Evolutionary conservation across 2,888 invertebrate species (phyloP).

Genomic region (Eupithecia pulchellata): DNA sequence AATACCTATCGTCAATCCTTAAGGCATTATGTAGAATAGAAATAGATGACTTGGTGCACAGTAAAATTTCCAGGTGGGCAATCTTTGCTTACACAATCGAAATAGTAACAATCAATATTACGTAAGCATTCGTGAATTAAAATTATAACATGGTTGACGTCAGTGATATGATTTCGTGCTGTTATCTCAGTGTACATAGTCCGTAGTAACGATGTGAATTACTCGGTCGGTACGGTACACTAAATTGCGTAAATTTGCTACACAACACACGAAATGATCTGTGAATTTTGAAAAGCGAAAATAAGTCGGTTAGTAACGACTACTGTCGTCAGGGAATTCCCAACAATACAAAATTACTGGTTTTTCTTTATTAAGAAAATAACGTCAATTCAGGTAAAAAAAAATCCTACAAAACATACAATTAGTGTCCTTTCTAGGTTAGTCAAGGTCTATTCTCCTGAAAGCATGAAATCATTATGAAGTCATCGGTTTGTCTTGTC

Average conservation of each 20-base stretch:
- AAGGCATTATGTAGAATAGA: background rate
- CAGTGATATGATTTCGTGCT: conserved; percentile 50
- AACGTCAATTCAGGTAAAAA: background rate
- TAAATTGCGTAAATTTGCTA: conserved; percentile 49
- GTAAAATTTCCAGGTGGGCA: background rate
- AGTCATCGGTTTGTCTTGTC: background rate
- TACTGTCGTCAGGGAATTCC: conserved; percentile 45
- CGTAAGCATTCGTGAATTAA: conserved; percentile 1
- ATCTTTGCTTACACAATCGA: background rate
- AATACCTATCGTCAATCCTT: background rate
- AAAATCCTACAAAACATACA: background rate
- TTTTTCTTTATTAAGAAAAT: conserved; percentile 6
- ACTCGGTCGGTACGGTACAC: conserved; percentile 43
- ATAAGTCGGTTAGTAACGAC: conserved; percentile 13
- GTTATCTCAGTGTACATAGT: conserved; percentile 48
- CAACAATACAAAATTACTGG: conserved; percentile 15
- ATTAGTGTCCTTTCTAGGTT: background rate
- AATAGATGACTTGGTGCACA: background rate
- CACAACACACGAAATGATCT: conserved; percentile 50
- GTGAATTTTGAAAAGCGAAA: conserved; percentile 38
- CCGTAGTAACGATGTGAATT: conserved; percentile 45
- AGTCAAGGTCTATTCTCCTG: background rate
- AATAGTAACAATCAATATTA: conserved; percentile 5
- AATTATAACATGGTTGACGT: conserved; percentile 38
- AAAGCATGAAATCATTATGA: background rate